A percentile compares a stretch with the other conserved stretches of the same genome.
Conservation (phyloP, 2,888 invertebrate genomes). For the Gibbula magus region DNA sequence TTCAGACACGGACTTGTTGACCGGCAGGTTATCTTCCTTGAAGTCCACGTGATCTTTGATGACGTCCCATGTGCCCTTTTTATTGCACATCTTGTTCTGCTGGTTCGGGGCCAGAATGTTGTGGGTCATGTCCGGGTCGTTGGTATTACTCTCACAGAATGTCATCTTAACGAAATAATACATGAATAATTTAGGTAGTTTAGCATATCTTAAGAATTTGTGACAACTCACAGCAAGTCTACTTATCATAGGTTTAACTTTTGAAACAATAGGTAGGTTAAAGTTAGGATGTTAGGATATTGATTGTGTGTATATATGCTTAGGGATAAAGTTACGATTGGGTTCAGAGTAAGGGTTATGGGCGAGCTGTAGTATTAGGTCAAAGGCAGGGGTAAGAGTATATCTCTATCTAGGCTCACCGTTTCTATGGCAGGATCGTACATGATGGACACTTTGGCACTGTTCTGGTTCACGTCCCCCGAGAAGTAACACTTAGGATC, state of each 20-base stretch:
- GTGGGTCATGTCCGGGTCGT: background rate
- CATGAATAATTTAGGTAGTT: too few species aligned
- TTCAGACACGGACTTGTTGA: background rate
- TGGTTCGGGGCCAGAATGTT: background rate
- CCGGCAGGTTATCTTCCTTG: background rate
- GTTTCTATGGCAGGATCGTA: background rate
- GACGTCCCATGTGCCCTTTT: background rate
- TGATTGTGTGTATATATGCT: too few species aligned
- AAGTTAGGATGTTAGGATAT: too few species aligned
- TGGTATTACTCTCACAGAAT: constrained; percentile 3
- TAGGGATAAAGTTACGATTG: too few species aligned
- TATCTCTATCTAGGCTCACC: background rate
- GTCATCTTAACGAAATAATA: background rate
- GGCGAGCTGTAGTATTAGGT: too few species aligned
- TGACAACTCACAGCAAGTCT: too few species aligned
- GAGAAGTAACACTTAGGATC: background rate
- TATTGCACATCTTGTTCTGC: constrained; percentile 15
- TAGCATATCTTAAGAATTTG: too few species aligned
- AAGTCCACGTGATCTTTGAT: constrained; percentile 5
- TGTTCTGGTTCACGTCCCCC: background rate
- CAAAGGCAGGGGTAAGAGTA: too few species aligned
- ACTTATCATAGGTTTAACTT: too few species aligned
- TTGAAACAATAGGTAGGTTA: too few species aligned
- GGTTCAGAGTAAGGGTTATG: too few species aligned
- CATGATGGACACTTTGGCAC: background rate